Conservation (phyloP, 1,140 invertebrate species). For the Ganaspis sp. region DNA sequence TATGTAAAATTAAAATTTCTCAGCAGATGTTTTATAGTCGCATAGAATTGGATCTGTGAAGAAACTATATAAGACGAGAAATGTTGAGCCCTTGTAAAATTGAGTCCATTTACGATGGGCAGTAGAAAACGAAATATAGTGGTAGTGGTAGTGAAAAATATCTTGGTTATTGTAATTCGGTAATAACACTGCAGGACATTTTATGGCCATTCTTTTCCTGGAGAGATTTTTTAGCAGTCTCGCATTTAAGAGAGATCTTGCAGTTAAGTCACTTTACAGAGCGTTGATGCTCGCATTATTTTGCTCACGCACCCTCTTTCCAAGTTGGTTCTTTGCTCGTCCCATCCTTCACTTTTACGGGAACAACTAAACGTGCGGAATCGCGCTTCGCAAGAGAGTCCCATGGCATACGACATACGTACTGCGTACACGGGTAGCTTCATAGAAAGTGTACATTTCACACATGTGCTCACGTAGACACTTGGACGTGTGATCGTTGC, state of each 20-base stretch:
- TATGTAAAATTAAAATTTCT: too few species aligned
- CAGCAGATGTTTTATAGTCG: too few species aligned
- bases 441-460: constrained; percentile 12
- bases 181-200: too few species aligned
- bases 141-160: too few species aligned
- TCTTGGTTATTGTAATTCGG: too few species aligned
- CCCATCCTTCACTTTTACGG: not conserved
- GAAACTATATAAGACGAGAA: too few species aligned
- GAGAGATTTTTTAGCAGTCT: too few species aligned
- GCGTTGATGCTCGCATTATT: constrained; percentile 8
- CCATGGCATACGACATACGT: not conserved
- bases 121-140: too few species aligned
- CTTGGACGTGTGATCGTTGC: constrained; percentile 25
- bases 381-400: constrained; percentile 11
- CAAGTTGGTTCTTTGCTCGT: not conserved
- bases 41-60: too few species aligned
- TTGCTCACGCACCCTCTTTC: not conserved
- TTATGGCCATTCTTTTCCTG: too few species aligned
- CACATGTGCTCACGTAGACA: constrained; percentile 22
- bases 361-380: constrained; percentile 5
- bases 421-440: not conserved
- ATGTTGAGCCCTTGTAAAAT: too few species aligned
- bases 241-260: not conserved
- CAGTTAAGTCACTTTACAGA: not conserved
- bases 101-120: too few species aligned